Conservation (phyloP, 2,797 vertebrate genomes). For the Hoplostethus mediterraneus region DNA sequence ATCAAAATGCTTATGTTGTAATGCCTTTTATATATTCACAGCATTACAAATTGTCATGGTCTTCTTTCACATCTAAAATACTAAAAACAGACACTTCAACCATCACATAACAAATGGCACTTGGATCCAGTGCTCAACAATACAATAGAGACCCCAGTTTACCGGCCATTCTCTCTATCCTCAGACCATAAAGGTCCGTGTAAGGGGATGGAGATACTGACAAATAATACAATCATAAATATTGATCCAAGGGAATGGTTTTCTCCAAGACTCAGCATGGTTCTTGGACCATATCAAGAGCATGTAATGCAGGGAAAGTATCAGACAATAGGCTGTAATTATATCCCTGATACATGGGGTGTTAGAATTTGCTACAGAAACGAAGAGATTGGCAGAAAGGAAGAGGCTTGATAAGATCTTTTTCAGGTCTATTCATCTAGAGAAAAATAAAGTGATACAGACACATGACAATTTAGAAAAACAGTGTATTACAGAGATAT, state of each 20-base stretch:
- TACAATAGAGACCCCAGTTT: slow-evolving; percentile 22
- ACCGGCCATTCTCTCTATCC: slow-evolving; percentile 16
- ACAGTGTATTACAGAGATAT: slow-evolving; percentile 14
- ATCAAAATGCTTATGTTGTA: slow-evolving; percentile 31
- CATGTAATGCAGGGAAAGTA: slow-evolving; percentile 76
- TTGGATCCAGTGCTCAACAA: not conserved
- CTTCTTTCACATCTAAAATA: not conserved
- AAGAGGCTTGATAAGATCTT: slow-evolving; percentile 55
- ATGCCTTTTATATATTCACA: slow-evolving; percentile 25
- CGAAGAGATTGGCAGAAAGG: slow-evolving; percentile 58
- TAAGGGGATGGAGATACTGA: slow-evolving; percentile 58
- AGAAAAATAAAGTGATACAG: slow-evolving; percentile 49
- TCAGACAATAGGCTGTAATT: slow-evolving; percentile 73
- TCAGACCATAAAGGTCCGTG: slow-evolving; percentile 43
- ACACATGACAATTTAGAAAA: slow-evolving; percentile 32
- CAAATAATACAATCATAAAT: slow-evolving; percentile 78
- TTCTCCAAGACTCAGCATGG: slow-evolving; percentile 66
- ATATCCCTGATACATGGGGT: slow-evolving; percentile 58
- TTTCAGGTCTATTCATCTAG: slow-evolving; percentile 40
- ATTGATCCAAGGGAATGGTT: slow-evolving; percentile 74
- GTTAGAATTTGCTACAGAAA: slow-evolving; percentile 63
- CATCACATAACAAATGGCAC: slow-evolving; percentile 30
- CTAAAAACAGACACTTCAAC: slow-evolving; percentile 14
- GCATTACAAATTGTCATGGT: slow-evolving; percentile 21
- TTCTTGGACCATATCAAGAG: slow-evolving; percentile 61